Conservation (phyloP, 64 coral and sea anemone genomes). For the Hydrozoanthus tunicans region DNA sequence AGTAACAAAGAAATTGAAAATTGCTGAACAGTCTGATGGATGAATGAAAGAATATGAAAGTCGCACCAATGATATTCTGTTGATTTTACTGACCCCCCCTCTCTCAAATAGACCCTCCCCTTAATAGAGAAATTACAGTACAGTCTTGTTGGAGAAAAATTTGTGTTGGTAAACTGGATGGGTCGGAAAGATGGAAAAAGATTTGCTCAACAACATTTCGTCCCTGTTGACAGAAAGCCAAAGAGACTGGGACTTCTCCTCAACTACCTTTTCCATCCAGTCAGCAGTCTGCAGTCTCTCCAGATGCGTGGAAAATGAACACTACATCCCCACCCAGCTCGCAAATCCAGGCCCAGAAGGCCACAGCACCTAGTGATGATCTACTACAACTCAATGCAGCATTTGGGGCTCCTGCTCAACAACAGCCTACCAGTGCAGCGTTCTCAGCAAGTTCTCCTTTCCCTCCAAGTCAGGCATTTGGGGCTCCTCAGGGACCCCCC, state of each 20-base stretch:
- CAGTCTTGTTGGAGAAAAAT: no score
- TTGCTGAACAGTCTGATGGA: no score
- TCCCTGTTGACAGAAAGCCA: constrained; percentile 61
- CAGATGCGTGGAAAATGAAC: constrained; percentile 58
- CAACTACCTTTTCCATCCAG: constrained; percentile 18
- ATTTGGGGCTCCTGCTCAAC: constrained; percentile 53
- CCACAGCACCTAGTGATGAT: constrained; percentile 62
- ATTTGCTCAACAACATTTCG: not conserved
- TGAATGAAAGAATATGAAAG: no score
- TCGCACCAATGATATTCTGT: no score
- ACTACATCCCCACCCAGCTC: constrained; percentile 7
- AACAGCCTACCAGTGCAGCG: constrained; percentile 50
- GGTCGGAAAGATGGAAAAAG: no score
- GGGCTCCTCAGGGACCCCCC: constrained; percentile 27
- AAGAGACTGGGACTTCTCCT: constrained; percentile 57
- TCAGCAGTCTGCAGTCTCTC: constrained; percentile 42
- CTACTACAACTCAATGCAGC: constrained; percentile 68
- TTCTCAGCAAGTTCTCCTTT: constrained; percentile 64
- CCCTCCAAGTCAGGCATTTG: constrained; percentile 75
- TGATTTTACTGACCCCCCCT: no score
- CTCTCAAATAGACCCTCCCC: no score
- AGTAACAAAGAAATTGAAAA: no score
- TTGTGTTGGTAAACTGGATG: no score
- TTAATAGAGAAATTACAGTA: no score
- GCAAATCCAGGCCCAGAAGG: not conserved